phyloP scores from a whole-genome alignment of 2,113 vertebrate genomes.

The Gallinago media region DNA sequence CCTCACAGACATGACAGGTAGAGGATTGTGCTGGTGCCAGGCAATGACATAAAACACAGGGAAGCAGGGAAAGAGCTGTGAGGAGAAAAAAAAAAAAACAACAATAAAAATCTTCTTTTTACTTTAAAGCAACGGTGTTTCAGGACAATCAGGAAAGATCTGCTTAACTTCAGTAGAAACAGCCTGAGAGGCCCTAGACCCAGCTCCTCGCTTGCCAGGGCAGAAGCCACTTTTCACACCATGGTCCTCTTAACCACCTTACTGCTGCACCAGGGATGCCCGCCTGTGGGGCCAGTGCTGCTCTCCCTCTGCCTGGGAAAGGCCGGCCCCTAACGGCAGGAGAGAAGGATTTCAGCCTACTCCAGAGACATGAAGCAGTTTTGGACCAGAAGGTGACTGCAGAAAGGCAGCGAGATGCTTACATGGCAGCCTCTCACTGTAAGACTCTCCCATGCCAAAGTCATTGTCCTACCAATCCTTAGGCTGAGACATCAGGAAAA shows the following conservation, averaged over 20 bases:
- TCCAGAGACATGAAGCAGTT: rapidly evolving
- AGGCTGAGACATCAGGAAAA: rapidly evolving
- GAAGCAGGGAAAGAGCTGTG: neutral
- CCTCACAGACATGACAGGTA: rapidly evolving
- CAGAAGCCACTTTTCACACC: rapidly evolving
- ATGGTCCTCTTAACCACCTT: neutral
- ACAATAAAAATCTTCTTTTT: neutral
- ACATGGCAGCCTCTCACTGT: rapidly evolving
- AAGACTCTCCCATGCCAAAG: neutral
- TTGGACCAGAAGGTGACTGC: neutral
- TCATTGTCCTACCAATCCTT: neutral
- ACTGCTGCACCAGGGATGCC: rapidly evolving
- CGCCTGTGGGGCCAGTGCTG: rapidly evolving
- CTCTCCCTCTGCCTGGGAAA: neutral
- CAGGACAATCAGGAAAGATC: neutral
- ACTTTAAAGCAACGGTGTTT: neutral
- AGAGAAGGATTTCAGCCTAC: neutral
- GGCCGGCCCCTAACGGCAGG: constrained; percentile 16
- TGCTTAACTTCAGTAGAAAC: neutral
- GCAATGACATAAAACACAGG: neutral
- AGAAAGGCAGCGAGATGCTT: neutral
- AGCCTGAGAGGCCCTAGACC: neutral
- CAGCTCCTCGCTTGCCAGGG: neutral
- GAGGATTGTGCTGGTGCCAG: neutral
- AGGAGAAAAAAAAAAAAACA: neutral